Base-by-base conservation (phyloP, 2,113 vertebrate species). In the Pseudorhombus dupliciocellatus region DNA sequence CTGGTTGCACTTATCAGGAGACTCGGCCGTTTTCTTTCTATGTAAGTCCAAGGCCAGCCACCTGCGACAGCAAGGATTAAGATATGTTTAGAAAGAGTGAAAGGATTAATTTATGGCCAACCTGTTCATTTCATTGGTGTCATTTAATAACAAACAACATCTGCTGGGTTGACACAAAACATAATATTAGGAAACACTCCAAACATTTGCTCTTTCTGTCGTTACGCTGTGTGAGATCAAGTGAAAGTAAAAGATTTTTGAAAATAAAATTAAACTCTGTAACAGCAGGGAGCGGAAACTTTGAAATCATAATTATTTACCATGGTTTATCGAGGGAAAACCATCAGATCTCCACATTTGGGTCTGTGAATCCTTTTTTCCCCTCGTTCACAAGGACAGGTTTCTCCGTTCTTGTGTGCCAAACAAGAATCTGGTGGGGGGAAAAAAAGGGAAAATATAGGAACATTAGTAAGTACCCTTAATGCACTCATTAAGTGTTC, bases 371-470 rank as follows among this genome's bases (percentile, higher is more conserved):
- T 88, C 97, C 97, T 88, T 97, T 98, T 88, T 98, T 99, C 24
- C 97, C 97, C 88, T 99, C 98, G 0, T 99, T 99, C 73, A 98
- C 97, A 79, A 99, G 94, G 86, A 99, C 95, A 0, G 98, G 97
- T 84, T 99, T 99, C 89, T 99, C 98, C 0, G 98, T 99, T 89
- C 98, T 94, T 0, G 97, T 99, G 84, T 99, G 97, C 98, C 97
- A 99, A 80, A 99, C 98, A 37, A 99, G 94, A 89, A 99, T 97
- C 98, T 99, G 90, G 78, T 81, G 28, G 81, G 73, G 61, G 79
- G 77, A 57, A 40, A 67, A 22, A 25, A 53, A 24, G 78, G 51
- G 75, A 71, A 70, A 20, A 67, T 30, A 85, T 51, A 59, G 46
- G 25, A 71, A 48, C 56, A 74, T 90, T 66, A 88, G 75, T 22